Evolutionary conservation across 2,797 vertebrate species (phyloP).

Genomic region (Pangasius macronema): DNA sequence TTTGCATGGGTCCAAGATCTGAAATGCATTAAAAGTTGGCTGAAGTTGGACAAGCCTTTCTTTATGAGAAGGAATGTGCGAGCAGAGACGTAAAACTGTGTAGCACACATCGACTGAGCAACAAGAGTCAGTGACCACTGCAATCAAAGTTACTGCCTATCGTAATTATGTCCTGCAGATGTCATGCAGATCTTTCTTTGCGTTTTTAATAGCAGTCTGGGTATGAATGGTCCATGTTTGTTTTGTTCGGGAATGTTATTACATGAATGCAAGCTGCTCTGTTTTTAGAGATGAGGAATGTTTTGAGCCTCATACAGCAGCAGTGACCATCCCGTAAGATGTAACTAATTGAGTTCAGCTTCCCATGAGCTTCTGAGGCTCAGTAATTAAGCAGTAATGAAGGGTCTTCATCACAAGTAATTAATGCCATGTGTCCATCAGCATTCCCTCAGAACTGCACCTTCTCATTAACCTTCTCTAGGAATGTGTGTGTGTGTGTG

Average conservation of each 20-base stretch:
- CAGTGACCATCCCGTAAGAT: background rate
- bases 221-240: background rate
- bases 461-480: constrained; percentile 15
- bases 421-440: constrained; percentile 32
- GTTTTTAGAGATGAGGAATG: background rate
- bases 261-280: background rate
- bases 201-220: background rate
- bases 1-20: constrained; percentile 7
- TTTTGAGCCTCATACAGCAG: background rate
- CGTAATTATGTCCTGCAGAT: background rate
- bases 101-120: constrained; percentile 23
- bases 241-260: constrained; percentile 11
- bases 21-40: constrained; percentile 29
- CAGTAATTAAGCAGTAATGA: constrained; percentile 3
- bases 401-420: constrained; percentile 16
- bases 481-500: background rate
- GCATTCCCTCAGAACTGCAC: constrained; percentile 19
- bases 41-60: background rate
- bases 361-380: background rate
- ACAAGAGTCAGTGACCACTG: constrained; percentile 23
- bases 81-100: constrained; percentile 17
- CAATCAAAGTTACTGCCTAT: background rate
- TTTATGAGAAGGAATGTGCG: constrained; percentile 33
- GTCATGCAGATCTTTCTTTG: background rate
- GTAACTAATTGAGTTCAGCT: constrained; percentile 17